Conservation (phyloP, 2,113 vertebrate species). For the Phocoena sinus region DNA sequence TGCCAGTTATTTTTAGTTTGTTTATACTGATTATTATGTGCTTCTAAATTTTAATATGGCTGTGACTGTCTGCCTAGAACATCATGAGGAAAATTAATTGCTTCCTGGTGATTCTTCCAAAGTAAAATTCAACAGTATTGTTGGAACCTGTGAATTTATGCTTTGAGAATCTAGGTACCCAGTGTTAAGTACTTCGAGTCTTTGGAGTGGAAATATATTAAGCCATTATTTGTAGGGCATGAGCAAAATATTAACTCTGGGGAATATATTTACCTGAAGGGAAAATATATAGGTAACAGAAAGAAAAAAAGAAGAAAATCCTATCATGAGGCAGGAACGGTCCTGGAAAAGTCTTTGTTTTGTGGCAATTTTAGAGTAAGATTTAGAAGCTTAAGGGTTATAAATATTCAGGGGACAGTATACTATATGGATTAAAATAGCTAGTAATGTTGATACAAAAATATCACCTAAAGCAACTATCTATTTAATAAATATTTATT, state of each 20-base stretch:
- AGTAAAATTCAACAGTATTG: not conserved
- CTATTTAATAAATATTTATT: not conserved
- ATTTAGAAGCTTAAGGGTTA: not conserved
- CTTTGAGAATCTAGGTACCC: not conserved
- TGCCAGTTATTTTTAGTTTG: not conserved
- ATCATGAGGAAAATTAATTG: not conserved
- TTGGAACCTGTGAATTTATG: not conserved
- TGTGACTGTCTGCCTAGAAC: not conserved
- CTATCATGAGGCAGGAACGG: not conserved
- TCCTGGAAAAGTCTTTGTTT: not conserved
- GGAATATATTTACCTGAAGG: not conserved
- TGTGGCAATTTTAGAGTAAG: not conserved
- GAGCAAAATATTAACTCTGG: not conserved
- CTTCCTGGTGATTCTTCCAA: not conserved
- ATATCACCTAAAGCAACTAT: not conserved
- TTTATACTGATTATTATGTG: not conserved
- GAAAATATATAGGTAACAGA: not conserved
- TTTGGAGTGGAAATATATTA: not conserved
- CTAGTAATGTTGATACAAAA: not conserved
- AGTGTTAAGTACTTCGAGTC: not conserved
- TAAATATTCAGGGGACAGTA: not conserved
- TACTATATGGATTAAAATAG: not conserved
- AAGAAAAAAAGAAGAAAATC: not conserved
- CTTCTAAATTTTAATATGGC: not conserved
- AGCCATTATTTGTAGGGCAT: not conserved